Conservation (phyloP, 2,888 invertebrate genomes). For the Furcula furcula region DNA sequence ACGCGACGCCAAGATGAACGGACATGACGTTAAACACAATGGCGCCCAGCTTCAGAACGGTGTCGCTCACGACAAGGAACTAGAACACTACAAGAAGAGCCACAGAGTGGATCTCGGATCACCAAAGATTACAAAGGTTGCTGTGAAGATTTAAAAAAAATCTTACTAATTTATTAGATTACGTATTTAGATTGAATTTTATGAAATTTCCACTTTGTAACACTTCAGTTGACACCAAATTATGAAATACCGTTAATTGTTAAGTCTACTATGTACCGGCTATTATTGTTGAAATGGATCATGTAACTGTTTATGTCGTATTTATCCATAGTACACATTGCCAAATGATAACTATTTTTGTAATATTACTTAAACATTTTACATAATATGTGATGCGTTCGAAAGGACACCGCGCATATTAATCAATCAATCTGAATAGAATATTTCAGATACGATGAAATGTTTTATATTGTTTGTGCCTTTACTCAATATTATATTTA, state of each 20-base stretch:
- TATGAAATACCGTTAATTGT: slow-evolving; percentile 33
- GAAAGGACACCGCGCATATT: slow-evolving; percentile 26
- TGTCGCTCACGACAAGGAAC: slow-evolving; percentile 31
- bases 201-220: slow-evolving; percentile 66
- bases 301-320: slow-evolving; percentile 32
- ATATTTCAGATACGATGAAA: slow-evolving; percentile 34
- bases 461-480: slow-evolving; percentile 73
- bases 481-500: slow-evolving; percentile 59
- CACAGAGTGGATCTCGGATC: slow-evolving; percentile 62
- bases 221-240: slow-evolving; percentile 55
- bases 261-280: slow-evolving; percentile 31
- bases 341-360: slow-evolving; percentile 79
- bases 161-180: slow-evolving; percentile 42
- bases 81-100: slow-evolving; percentile 44
- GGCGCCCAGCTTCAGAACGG: slow-evolving; percentile 29
- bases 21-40: slow-evolving; percentile 25
- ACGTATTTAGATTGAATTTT: slow-evolving; percentile 44
- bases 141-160: slow-evolving; percentile 63
- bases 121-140: slow-evolving; percentile 77
- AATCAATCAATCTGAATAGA: slow-evolving; percentile 23
- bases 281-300: slow-evolving; percentile 27
- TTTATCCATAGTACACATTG: slow-evolving; percentile 55
- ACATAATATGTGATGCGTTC: slow-evolving; percentile 29
- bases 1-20: slow-evolving; percentile 36
- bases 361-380: slow-evolving; percentile 61